Evolutionary conservation across 92 coral and sea anemone genomes (phyloP), one percentile per base, ranked within the genome.

Genomic region (Blastomussa wellsi): DNA sequence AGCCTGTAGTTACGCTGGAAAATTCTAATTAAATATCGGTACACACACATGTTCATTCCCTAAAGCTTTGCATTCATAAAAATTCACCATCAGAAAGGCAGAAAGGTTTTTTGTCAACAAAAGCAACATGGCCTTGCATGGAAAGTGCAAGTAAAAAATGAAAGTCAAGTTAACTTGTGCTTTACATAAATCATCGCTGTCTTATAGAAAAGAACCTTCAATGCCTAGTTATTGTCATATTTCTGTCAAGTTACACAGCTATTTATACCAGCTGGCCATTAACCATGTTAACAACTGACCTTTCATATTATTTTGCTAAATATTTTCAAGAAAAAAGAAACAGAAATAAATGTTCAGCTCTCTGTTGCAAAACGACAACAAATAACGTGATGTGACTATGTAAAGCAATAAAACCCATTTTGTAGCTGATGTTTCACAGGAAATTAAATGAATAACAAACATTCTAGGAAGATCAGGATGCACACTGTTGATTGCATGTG

Each of bases 281-380:
- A 44, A 62, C 62, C 82, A 79, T 6, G 41, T 65, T 62, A 10
- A 29, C 35, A 41, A 78, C 35, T 62, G 44, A 79, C 72, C 72
- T 44, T 79, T 79, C 39, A 39, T 3, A 62, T 19, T 48, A 41
- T 41, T 65, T 79, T 10, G 42, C 59, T 16, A 41, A 65, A 65
- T 64, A 62, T 17, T 65, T 64, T 42, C 22, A 79, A 19, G 12
- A 14, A 26, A 79, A 79, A 41, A 0, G 37, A 39, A 41, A 32
- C 0, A 68, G 1, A 66, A 29, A 66, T 14, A 28, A 5, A 28
- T 13, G 31, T 16, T 11, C 73, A 68, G 28, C 14, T 44, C 57
- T 59, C 17, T 31, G 17, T 38, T 37, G 35, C 12, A 14, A 16
- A 38, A 62, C 5, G 6, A 15, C 36, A 13, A 29, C 32, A 41